phyloP scores from a whole-genome alignment of 2,888 invertebrate genomes.

The Amphipoea lucens region DNA sequence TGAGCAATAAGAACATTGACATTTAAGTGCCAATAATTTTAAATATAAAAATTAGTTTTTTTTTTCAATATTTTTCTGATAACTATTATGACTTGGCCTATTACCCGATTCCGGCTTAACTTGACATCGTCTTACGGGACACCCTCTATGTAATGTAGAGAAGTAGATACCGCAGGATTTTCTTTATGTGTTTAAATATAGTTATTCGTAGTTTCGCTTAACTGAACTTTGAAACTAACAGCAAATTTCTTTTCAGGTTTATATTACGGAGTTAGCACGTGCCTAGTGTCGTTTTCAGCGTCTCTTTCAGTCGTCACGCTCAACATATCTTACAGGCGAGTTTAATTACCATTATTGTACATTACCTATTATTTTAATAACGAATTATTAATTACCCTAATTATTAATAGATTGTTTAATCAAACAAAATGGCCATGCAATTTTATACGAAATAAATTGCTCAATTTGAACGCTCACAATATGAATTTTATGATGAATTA shows the following conservation, averaged over 20 bases:
- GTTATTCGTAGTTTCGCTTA: background rate
- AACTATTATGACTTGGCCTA: no score
- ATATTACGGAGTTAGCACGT: constrained; percentile 95
- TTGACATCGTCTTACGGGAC: no score
- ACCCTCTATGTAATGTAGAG: background rate
- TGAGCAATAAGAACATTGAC: no score
- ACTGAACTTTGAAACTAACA: constrained; percentile 9
- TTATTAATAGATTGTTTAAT: constrained; percentile 17
- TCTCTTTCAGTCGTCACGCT: constrained; percentile 95
- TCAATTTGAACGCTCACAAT: constrained; percentile 52
- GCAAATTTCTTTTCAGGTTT: constrained; percentile 90
- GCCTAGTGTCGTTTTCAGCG: constrained; percentile 94
- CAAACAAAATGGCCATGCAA: constrained; percentile 47
- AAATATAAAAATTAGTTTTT: no score
- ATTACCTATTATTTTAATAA: constrained; percentile 6
- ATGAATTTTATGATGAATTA: constrained; percentile 56
- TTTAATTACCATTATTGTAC: constrained; percentile 63
- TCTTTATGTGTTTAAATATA: background rate
- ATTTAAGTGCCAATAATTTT: no score
- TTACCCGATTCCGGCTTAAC: no score
- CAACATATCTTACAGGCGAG: constrained; percentile 94
- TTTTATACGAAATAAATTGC: constrained; percentile 59
- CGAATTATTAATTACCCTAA: constrained; percentile 17
- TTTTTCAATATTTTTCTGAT: no score
- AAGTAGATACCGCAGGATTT: background rate